Percentiles rank a stretch among this genome's conserved stretches.
Conservation (phyloP, 92 coral and sea anemone species). For the Phenganax stokvisi region DNA sequence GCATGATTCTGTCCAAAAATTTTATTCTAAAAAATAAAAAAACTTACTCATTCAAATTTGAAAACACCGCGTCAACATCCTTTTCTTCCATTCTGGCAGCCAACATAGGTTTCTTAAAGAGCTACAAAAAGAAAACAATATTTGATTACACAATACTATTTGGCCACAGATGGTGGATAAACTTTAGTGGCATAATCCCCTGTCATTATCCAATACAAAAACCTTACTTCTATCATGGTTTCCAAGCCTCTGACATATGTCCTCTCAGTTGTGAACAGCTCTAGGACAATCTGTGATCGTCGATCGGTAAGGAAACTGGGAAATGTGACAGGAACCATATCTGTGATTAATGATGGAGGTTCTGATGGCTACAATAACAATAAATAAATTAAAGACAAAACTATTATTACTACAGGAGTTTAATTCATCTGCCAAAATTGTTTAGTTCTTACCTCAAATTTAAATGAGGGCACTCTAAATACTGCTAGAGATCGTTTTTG, state of each 20-base stretch:
- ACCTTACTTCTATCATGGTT: slow-evolving; percentile 79
- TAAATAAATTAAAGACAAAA: neutral
- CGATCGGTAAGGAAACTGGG: slow-evolving; percentile 64
- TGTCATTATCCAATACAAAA: neutral
- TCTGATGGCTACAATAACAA: slow-evolving; percentile 49
- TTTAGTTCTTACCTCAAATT: slow-evolving; percentile 11
- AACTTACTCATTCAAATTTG: slow-evolving; percentile 70
- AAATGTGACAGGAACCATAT: slow-evolving; percentile 66
- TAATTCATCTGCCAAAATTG: neutral
- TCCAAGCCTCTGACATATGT: slow-evolving; percentile 86
- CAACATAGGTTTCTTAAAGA: slow-evolving; percentile 72
- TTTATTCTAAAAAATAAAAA: neutral
- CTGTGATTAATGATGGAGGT: slow-evolving; percentile 70
- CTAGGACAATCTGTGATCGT: slow-evolving; percentile 84
- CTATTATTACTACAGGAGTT: neutral
- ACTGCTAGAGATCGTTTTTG: slow-evolving; percentile 11
- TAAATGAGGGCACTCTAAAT: slow-evolving; percentile 12
- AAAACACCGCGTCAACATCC: slow-evolving; percentile 63
- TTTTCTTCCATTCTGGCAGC: slow-evolving; percentile 63
- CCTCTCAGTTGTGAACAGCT: slow-evolving; percentile 85
- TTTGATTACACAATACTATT: too few relatives aligned
- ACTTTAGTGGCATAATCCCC: too few relatives aligned
- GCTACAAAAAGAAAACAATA: slow-evolving; percentile 36
- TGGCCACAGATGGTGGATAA: too few relatives aligned
- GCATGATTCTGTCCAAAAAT: neutral